Percentiles rank a stretch among this genome's conserved stretches.
phyloP scores from a whole-genome alignment of 1,140 invertebrate genomes.

The Scaptomyza graminum region DNA sequence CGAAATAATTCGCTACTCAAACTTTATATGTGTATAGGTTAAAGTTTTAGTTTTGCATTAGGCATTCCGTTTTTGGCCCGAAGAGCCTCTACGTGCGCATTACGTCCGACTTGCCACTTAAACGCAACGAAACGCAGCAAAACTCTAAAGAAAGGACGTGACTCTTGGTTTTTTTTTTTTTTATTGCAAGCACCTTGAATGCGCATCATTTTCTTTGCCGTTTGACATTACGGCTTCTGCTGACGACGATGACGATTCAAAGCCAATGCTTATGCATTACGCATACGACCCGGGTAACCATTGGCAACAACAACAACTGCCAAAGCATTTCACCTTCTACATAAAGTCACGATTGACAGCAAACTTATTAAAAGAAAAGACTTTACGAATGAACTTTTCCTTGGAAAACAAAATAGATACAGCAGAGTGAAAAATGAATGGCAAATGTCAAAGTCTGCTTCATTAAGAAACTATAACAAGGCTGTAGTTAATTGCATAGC shows the following conservation, averaged over 20 bases:
- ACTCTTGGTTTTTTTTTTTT: constrained; percentile 21
- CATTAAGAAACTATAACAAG: no score
- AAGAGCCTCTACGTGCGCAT: constrained; percentile 56
- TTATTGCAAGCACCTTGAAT: constrained; percentile 41
- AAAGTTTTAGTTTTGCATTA: constrained; percentile 60
- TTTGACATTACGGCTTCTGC: constrained; percentile 21
- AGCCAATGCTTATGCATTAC: constrained; percentile 36
- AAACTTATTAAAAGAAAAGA: no score
- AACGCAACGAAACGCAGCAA: constrained; percentile 20
- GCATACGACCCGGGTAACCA: constrained; percentile 26
- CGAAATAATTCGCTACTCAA: background rate
- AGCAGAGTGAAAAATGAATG: no score
- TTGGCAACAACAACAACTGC: background rate
- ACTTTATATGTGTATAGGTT: background rate
- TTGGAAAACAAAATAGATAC: no score
- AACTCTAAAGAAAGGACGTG: constrained; percentile 39
- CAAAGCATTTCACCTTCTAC: background rate
- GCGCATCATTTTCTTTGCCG: constrained; percentile 66
- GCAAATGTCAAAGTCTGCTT: no score
- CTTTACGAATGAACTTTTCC: no score
- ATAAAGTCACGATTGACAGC: background rate
- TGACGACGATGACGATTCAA: constrained; percentile 11
- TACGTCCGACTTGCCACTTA: constrained; percentile 21
- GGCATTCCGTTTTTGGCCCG: constrained; percentile 55
- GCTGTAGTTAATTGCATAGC: no score